phyloP scores from a whole-genome alignment of 53 echinoderm and acorn worm species.

The Paracentrotus lividus region DNA sequence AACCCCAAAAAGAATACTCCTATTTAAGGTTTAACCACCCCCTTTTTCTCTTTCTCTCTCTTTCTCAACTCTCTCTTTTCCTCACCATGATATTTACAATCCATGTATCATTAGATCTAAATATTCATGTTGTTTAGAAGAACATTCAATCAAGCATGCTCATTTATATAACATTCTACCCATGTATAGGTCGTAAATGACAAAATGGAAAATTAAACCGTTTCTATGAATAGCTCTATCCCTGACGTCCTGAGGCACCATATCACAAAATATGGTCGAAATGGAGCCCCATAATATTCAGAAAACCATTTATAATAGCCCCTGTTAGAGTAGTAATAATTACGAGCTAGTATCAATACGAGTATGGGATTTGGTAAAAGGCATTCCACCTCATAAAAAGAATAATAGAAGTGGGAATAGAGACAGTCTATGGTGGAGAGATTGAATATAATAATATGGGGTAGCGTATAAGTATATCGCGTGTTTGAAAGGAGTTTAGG shows the following conservation, averaged over 20 bases:
- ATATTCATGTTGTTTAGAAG: not conserved
- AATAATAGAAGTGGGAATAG: constrained; percentile 34
- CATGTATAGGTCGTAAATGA: constrained; percentile 46
- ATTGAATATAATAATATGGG: not conserved
- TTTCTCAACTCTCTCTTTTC: not conserved
- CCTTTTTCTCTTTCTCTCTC: not conserved
- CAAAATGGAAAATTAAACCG: not conserved
- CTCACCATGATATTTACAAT: not conserved
- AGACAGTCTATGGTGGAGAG: not conserved
- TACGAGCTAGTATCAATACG: constrained; percentile 33
- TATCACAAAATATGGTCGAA: not conserved
- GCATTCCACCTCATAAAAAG: constrained; percentile 40
- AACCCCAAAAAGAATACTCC: not conserved
- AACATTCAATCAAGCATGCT: constrained; percentile 22
- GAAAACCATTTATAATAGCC: not conserved
- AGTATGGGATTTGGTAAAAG: not conserved
- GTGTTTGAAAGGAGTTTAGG: constrained; percentile 25
- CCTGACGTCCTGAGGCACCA: not conserved
- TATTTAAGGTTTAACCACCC: not conserved
- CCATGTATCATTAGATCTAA: not conserved
- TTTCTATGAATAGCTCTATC: not conserved
- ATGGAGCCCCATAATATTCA: not conserved
- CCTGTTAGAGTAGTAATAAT: constrained; percentile 48
- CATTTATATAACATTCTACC: constrained; percentile 9
- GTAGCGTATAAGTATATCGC: constrained; percentile 22